These are phyloP conservation scores for Pterocles burchelli DNA, from an alignment of 2,113 vertebrate genomes.

Conservation along the genomic window DNA sequence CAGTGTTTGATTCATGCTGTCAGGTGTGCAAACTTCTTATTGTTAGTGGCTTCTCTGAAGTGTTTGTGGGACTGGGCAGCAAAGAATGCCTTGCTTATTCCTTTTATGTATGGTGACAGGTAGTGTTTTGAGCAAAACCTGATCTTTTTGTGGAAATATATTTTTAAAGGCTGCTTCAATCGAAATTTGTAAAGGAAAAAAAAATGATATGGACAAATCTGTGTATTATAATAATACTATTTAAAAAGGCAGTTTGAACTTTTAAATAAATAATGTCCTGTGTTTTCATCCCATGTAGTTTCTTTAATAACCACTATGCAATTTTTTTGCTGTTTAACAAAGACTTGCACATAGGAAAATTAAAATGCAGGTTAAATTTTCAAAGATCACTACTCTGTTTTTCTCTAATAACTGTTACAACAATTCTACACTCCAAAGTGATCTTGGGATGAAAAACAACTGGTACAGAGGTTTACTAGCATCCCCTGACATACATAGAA, in stretches of 20 bases:
- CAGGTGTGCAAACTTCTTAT: neutral
- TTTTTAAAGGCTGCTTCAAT: neutral
- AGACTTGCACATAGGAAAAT: neutral
- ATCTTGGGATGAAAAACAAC: neutral
- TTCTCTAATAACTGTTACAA: neutral
- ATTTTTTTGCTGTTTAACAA: neutral
- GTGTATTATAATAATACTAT: neutral
- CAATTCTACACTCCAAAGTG: neutral
- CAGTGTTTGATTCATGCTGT: neutral
- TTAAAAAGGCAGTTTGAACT: neutral
- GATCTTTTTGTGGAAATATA: neutral
- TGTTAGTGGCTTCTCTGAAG: neutral
- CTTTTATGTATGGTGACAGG: neutral
- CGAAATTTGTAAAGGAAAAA: neutral
- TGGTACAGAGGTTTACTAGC: neutral
- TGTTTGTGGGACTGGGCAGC: neutral
- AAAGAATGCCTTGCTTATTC: neutral
- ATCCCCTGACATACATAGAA: neutral
- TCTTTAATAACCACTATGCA: neutral
- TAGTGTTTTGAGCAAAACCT: neutral
- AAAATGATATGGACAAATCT: neutral
- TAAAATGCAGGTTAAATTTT: neutral
- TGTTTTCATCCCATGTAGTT: neutral
- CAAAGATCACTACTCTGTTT: neutral
- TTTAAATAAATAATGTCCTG: neutral